Base-by-base conservation (phyloP, 2,797 vertebrate genomes). In the Danio jaintianensis region DNA sequence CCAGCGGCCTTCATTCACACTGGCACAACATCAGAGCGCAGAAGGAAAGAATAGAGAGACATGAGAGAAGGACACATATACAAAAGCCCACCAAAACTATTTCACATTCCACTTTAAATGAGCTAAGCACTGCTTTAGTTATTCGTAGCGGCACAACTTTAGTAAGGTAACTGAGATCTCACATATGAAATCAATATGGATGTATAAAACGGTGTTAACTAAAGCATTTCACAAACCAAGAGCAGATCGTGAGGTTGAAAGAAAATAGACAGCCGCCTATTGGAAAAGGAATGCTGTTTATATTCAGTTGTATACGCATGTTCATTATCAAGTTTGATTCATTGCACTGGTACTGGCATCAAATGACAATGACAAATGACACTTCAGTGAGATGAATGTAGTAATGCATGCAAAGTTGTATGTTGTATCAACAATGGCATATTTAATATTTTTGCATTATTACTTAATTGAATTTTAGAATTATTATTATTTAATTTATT, bases 1-100 rank as follows among this genome's bases (percentile, higher is more conserved):
- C 85, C 79, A 78, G 79, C 69, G 80, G 80, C 83, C 82, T 90
- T 86, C 83, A 84, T 83, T 72, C 11, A 72, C 43, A 48, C 18
- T 63, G 58, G 62, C 72, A 55, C 43, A 73, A 69, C 69, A 82
- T 59, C 70, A 69, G 56, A 75, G 67, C 63, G 72, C 7, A 74
- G 56, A 42, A 61, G 7, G 66, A 76, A 29, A 71, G 40, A 78
- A 75, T 48, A 52, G 18, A 62, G 55, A 16, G 12, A 18, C 29
- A 29, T n/a, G 7, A 75, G 64, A 81, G 66, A 75, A 81, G 43
- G n/a, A 76, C 71, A 52, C 18, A 38, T 3, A 7, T 52, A 70
- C 8, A 52, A 79, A 63, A 20, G 22, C 59, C 36, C 40, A 43
- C 10, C 36, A 78, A 75, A 62, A 55, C 45, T 64, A 68, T 29